Evolutionary conservation across 1,140 invertebrate genomes (phyloP).

Genomic region (Trialeurodes vaporariorum): DNA sequence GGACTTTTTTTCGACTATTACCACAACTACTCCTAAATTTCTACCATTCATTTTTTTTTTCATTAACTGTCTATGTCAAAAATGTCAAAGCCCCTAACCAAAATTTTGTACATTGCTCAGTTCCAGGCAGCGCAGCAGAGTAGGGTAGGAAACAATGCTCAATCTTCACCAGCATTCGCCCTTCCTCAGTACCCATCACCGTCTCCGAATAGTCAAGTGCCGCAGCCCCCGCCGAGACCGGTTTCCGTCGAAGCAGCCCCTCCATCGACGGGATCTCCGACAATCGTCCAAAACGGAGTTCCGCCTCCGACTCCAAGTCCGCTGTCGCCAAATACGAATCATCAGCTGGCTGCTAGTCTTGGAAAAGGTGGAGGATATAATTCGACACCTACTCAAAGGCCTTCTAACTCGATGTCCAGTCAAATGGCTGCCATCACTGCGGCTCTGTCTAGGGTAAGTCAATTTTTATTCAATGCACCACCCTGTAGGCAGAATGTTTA

Average conservation of each 20-base stretch:
- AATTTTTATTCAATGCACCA: background rate
- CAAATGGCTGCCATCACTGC: slow-evolving; percentile 59
- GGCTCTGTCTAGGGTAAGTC: slow-evolving; percentile 35
- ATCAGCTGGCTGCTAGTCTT: background rate
- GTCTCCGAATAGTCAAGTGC: slow-evolving; percentile 4
- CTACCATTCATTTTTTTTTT: too few relatives aligned
- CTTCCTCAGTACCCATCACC: slow-evolving; percentile 26
- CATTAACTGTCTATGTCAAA: too few relatives aligned
- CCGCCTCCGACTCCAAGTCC: background rate
- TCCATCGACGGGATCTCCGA: background rate
- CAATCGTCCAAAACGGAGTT: background rate
- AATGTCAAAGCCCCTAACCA: too few relatives aligned
- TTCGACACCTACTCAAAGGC: slow-evolving; percentile 24
- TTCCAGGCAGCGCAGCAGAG: background rate
- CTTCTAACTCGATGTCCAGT: slow-evolving; percentile 44
- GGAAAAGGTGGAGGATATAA: slow-evolving; percentile 11
- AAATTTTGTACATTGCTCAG: background rate
- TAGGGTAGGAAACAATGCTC: slow-evolving; percentile 21
- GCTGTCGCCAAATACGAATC: background rate
- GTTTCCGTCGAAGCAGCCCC: background rate
- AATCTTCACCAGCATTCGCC: slow-evolving; percentile 23
- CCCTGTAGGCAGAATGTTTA: too few relatives aligned
- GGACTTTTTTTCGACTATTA: too few relatives aligned
- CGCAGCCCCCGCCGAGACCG: background rate
- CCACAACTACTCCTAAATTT: too few relatives aligned